These are phyloP conservation scores for human DNA, from an alignment of 2,113 vertebrate genomes.

Conservation along the genomic window DNA sequence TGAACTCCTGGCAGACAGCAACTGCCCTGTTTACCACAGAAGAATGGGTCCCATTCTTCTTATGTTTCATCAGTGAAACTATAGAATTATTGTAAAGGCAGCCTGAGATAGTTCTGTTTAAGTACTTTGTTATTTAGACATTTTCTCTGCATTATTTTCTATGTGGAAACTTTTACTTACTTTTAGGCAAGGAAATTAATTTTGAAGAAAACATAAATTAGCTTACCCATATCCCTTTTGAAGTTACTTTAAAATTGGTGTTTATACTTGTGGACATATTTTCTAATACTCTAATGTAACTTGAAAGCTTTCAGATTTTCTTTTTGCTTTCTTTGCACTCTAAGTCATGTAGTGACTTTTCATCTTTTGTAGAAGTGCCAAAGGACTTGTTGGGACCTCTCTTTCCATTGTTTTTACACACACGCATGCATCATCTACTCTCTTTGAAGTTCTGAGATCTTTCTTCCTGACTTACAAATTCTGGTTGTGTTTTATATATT, in stretches of 20 bases:
- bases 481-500: constrained; percentile 14
- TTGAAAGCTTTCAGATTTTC: constrained; percentile 74
- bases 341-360: constrained; percentile 61
- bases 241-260: constrained; percentile 75
- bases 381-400: neutral
- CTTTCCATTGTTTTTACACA: constrained; percentile 15
- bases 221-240: constrained; percentile 63
- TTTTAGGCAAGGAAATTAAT: constrained; percentile 62
- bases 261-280: constrained; percentile 65
- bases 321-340: constrained; percentile 40
- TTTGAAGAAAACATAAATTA: constrained; percentile 68
- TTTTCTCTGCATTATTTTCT: constrained; percentile 55
- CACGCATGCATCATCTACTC: neutral
- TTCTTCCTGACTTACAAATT: constrained; percentile 39
- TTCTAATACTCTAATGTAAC: constrained; percentile 76
- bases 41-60: neutral
- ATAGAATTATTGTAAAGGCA: neutral
- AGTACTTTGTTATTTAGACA: neutral
- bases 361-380: constrained; percentile 58
- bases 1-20: neutral
- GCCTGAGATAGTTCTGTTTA: neutral
- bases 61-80: neutral
- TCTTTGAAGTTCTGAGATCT: constrained; percentile 64
- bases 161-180: constrained; percentile 50
- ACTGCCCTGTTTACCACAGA: neutral